phyloP scores from a whole-genome alignment of 2,888 invertebrate genomes.

The Andrena camellia region DNA sequence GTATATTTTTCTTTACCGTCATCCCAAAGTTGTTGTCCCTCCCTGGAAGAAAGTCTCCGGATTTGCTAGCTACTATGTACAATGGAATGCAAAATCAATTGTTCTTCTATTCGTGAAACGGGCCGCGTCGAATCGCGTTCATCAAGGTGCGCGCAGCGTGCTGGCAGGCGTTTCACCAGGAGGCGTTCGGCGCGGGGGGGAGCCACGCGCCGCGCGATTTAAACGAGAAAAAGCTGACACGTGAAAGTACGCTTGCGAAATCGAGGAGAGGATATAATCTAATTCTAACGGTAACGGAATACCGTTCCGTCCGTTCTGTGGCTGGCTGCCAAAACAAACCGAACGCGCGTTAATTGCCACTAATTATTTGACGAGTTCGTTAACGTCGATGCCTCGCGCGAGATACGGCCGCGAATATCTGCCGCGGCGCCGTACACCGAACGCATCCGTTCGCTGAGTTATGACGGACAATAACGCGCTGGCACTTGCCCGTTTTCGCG shows the following conservation, averaged over 20 bases:
- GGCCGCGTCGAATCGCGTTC: conserved; percentile 7
- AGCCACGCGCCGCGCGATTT: conserved; percentile 35
- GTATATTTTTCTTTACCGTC: too few relatives aligned
- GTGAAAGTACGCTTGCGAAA: conserved; percentile 57
- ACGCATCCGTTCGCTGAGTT: background rate
- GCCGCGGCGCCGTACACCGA: background rate
- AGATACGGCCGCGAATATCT: background rate
- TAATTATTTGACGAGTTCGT: conserved; percentile 44
- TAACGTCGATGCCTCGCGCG: conserved; percentile 13
- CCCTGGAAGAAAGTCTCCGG: too few relatives aligned
- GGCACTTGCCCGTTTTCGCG: conserved; percentile 24
- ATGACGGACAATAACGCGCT: background rate
- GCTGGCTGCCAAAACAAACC: conserved; percentile 49
- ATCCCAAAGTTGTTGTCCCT: too few relatives aligned
- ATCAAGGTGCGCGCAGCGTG: conserved; percentile 13
- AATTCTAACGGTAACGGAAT: conserved; percentile 54
- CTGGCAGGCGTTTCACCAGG: conserved; percentile 28
- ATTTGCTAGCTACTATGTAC: background rate
- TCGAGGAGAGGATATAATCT: conserved; percentile 52
- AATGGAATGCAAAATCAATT: background rate
- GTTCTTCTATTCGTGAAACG: background rate
- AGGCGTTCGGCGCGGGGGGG: conserved; percentile 13
- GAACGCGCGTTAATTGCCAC: conserved; percentile 49
- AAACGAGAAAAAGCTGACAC: conserved; percentile 43
- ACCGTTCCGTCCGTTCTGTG: conserved; percentile 33